A percentile compares a stretch with the other conserved stretches of the same genome.
Evolutionary conservation across 2,113 vertebrate genomes (phyloP).

Genomic region (Cyprinodon variegatus): DNA sequence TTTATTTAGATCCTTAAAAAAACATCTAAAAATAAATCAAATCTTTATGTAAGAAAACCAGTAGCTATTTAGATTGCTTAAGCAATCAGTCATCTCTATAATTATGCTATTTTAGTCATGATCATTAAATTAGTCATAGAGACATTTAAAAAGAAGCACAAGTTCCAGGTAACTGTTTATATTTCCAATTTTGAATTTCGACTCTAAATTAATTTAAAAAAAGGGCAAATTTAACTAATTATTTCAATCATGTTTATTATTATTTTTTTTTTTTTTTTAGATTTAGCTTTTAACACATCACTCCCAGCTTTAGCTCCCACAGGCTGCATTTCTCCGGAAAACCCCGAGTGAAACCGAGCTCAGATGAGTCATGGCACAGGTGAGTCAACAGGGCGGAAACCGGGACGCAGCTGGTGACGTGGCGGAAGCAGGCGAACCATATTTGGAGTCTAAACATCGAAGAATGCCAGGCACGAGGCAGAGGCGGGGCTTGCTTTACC

Average conservation of each 20-base stretch:
- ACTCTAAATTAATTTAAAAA: neutral
- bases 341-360: slow-evolving; percentile 2
- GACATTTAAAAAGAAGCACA: too few relatives aligned
- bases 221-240: neutral
- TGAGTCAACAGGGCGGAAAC: neutral
- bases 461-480: neutral
- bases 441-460: slow-evolving; percentile 1
- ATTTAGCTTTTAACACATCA: neutral
- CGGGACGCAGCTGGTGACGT: too few relatives aligned
- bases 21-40: too few relatives aligned
- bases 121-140: too few relatives aligned
- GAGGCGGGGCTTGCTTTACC: neutral
- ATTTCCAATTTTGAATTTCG: neutral
- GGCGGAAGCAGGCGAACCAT: slow-evolving; percentile 10
- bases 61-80: too few relatives aligned
- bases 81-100: too few relatives aligned
- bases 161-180: too few relatives aligned
- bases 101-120: too few relatives aligned
- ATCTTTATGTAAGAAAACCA: too few relatives aligned
- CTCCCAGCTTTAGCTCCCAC: neutral
- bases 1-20: too few relatives aligned
- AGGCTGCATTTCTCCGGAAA: neutral
- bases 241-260: neutral
- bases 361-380: slow-evolving; percentile 14
- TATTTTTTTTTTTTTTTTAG: neutral